Evolutionary conservation across 2,113 vertebrate genomes (phyloP).

Genomic region (Calidris pugnax): DNA sequence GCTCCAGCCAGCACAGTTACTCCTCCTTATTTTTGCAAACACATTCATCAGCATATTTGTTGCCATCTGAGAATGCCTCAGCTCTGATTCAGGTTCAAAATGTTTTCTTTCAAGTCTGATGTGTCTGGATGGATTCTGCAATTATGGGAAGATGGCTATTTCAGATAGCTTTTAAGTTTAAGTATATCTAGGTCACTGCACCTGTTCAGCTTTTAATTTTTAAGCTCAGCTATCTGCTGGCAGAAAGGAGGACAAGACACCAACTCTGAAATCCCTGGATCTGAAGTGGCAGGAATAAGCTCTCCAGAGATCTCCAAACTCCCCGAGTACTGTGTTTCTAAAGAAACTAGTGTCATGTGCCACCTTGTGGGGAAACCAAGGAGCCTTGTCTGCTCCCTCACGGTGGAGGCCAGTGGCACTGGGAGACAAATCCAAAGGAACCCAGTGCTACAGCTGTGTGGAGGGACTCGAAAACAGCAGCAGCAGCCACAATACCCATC

Average conservation of each 20-base stretch:
- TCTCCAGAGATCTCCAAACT: neutral
- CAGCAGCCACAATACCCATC: neutral
- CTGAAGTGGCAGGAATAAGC: slow-evolving; percentile 25
- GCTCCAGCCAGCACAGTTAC: neutral
- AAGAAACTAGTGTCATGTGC: slow-evolving; percentile 25
- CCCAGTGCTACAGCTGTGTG: neutral
- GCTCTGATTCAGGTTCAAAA: neutral
- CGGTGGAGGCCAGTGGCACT: neutral
- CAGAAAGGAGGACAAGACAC: neutral
- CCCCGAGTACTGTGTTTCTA: neutral
- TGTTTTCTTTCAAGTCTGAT: neutral
- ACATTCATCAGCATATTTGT: neutral
- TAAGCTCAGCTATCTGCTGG: rapidly evolving
- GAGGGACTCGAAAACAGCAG: neutral
- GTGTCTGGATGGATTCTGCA: neutral
- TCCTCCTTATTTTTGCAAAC: neutral
- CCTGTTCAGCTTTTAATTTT: slow-evolving; percentile 40
- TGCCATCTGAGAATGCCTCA: neutral
- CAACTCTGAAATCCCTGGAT: neutral
- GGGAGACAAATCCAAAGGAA: neutral
- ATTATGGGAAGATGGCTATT: neutral
- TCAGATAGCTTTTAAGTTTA: neutral
- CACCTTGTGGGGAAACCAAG: slow-evolving; percentile 66
- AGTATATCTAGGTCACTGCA: slow-evolving; percentile 45
- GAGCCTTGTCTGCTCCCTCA: neutral